These are phyloP conservation scores for Drosophila sucinea DNA, from an alignment of 1,140 invertebrate species.

Conservation along the genomic window DNA sequence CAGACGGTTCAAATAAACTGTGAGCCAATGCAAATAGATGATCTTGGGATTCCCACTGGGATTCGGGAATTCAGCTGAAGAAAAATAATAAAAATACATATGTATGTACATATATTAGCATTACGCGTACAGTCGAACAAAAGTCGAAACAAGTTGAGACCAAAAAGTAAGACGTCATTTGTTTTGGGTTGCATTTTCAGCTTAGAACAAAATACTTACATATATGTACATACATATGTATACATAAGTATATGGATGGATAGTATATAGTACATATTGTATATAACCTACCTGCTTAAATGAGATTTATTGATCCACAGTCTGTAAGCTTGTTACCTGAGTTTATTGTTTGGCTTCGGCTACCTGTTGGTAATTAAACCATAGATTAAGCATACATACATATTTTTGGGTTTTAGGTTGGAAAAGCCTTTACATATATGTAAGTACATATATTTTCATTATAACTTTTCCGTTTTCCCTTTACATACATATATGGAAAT, in stretches of 20 bases:
- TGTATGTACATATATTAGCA: no score
- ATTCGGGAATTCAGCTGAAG: no score
- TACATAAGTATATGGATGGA: background rate
- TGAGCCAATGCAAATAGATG: no score
- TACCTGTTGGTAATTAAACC: background rate
- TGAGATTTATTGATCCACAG: background rate
- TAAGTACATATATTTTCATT: background rate
- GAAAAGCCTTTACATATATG: no score
- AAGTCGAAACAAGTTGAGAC: no score
- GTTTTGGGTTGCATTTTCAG: no score
- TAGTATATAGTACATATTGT: no score
- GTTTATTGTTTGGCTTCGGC: background rate
- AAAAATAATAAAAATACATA: no score
- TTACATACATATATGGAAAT: conserved; percentile 39
- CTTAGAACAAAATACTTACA: background rate
- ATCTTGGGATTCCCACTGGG: no score
- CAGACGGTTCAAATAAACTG: no score
- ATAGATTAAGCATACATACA: background rate
- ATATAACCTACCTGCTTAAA: conserved; percentile 1
- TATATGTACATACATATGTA: background rate
- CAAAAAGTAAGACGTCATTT: no score
- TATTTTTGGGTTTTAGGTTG: background rate
- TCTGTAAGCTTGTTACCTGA: conserved; percentile 6
- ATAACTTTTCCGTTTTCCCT: background rate
- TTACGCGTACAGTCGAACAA: no score